Evolutionary conservation across 2,888 invertebrate genomes (phyloP).

Genomic region (Cristatella mucedo): DNA sequence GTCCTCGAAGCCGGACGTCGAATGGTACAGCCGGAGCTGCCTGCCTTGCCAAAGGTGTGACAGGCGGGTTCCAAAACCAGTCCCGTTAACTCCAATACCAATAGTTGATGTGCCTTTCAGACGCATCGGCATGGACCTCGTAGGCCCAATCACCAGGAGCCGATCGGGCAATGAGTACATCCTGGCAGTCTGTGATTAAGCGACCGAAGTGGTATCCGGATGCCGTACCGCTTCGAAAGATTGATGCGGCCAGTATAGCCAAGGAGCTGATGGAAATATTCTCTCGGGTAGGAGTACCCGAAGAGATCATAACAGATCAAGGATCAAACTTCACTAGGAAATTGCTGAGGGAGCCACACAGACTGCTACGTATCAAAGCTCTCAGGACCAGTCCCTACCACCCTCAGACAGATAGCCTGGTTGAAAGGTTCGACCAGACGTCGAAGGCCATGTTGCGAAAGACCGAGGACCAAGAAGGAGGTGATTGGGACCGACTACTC

Average conservation of each 20-base stretch:
- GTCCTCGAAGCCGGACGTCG: slow-evolving; percentile 11
- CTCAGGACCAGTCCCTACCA: slow-evolving; percentile 13
- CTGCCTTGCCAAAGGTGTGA: slow-evolving; percentile 14
- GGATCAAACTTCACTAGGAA: slow-evolving; percentile 15
- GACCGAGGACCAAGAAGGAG: slow-evolving; percentile 13
- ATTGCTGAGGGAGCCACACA: slow-evolving; percentile 12
- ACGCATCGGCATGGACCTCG: slow-evolving; percentile 13
- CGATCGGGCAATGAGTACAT: slow-evolving; percentile 15
- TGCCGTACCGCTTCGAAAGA: slow-evolving; percentile 13
- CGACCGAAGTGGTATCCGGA: slow-evolving; percentile 17
- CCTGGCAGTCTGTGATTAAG: slow-evolving; percentile 14
- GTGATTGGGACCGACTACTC: slow-evolving; percentile 16
- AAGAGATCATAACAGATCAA: slow-evolving; percentile 13
- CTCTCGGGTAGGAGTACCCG: slow-evolving; percentile 13
- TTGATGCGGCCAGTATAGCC: slow-evolving; percentile 15
- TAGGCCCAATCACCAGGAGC: slow-evolving; percentile 15
- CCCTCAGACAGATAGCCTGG: slow-evolving; percentile 13
- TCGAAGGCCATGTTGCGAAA: slow-evolving; percentile 15
- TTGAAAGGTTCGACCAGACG: slow-evolving; percentile 15
- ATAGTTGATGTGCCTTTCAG: slow-evolving; percentile 14
- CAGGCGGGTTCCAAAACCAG: too few relatives aligned
- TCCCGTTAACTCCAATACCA: too few relatives aligned
- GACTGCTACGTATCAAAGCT: slow-evolving; percentile 13
- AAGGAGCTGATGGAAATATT: slow-evolving; percentile 15
- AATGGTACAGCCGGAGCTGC: slow-evolving; percentile 13